Percentiles rank a stretch among this genome's conserved stretches.
Evolutionary conservation across 2,888 invertebrate genomes (phyloP).

Genomic region (Ceriagrion tenellum): DNA sequence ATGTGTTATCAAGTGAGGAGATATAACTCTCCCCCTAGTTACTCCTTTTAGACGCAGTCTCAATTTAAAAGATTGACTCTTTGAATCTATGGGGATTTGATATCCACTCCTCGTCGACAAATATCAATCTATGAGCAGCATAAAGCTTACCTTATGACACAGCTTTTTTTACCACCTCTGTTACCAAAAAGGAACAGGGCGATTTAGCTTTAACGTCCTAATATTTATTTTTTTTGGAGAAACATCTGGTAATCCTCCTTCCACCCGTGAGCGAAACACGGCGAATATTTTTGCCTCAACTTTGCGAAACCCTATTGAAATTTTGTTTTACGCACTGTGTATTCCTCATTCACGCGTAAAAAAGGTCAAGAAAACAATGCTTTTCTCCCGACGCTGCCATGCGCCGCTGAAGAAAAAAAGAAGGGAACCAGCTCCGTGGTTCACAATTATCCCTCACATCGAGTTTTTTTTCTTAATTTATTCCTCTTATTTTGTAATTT

Average conservation of each 20-base stretch:
- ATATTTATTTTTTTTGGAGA: background rate
- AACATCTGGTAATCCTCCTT: background rate
- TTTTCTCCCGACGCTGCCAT: background rate
- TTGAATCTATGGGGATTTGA: background rate
- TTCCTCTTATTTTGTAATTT: background rate
- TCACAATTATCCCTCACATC: background rate
- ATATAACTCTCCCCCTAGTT: background rate
- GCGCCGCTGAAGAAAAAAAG: background rate
- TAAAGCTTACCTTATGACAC: background rate
- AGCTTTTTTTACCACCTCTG: background rate
- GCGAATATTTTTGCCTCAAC: background rate
- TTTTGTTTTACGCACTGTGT: background rate
- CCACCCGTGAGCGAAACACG: background rate
- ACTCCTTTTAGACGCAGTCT: background rate
- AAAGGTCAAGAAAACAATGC: background rate
- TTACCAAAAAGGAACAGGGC: background rate
- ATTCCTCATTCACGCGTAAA: background rate
- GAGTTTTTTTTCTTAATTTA: background rate
- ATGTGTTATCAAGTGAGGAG: background rate
- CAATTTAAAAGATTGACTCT: too few species aligned
- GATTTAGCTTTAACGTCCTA: background rate
- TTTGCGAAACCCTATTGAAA: background rate
- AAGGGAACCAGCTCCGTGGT: background rate
- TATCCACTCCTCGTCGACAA: background rate
- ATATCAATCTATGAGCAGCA: background rate